Conservation (phyloP, 2,888 invertebrate genomes). For the Lissonota sp. region DNA sequence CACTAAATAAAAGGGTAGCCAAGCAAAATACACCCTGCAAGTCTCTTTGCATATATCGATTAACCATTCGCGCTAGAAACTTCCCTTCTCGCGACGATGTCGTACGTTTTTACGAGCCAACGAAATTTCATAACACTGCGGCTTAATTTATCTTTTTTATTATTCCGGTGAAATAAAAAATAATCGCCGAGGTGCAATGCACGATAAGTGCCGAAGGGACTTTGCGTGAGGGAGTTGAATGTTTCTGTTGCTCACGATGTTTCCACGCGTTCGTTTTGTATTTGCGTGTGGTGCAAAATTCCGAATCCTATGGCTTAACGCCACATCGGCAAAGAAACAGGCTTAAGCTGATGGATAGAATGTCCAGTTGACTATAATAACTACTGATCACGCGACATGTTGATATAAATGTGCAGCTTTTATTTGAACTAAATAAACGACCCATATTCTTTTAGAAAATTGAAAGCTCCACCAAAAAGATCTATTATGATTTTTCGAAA, state of each 20-base stretch:
- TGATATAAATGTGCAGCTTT: no score
- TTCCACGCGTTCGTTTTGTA: constrained; percentile 19
- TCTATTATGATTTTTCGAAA: no score
- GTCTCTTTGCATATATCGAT: neutral
- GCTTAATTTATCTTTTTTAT: constrained; percentile 35
- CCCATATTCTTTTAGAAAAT: no score
- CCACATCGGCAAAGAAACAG: constrained; percentile 54
- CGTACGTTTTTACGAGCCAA: constrained; percentile 3
- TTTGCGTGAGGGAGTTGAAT: constrained; percentile 40
- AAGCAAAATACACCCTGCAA: neutral
- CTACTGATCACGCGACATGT: constrained; percentile 53
- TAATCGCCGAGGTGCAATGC: constrained; percentile 38
- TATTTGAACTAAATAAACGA: no score
- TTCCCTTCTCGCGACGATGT: neutral
- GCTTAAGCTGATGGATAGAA: constrained; percentile 42
- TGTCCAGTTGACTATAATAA: constrained; percentile 23
- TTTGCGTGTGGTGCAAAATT: constrained; percentile 11
- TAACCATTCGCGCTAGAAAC: neutral
- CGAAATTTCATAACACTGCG: constrained; percentile 22
- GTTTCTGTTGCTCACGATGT: constrained; percentile 44
- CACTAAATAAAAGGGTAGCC: neutral
- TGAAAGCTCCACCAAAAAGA: no score
- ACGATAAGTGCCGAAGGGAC: constrained; percentile 48
- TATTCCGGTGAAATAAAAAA: constrained; percentile 14
- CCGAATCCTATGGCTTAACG: constrained; percentile 39